Conservation (phyloP, 2,797 vertebrate species). For the Serranus cabrilla region DNA sequence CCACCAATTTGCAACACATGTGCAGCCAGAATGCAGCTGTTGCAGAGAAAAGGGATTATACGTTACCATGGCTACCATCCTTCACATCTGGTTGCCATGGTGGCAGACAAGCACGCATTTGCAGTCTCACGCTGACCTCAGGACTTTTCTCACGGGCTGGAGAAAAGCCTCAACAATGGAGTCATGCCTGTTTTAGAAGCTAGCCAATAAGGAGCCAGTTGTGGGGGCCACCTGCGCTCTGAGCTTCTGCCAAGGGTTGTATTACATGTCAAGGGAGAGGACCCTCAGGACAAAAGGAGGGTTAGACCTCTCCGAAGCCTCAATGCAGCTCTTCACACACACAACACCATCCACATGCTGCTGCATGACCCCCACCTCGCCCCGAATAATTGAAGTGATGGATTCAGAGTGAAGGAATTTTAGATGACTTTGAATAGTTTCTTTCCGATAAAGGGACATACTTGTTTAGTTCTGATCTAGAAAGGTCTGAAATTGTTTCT, state of each 20-base stretch:
- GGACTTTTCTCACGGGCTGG: conserved; percentile 83
- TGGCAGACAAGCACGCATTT: conserved; percentile 74
- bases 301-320: conserved; percentile 64
- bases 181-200: conserved; percentile 64
- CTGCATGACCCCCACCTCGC: conserved; percentile 47
- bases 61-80: conserved; percentile 71
- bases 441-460: conserved; percentile 61
- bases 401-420: conserved; percentile 53
- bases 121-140: conserved; percentile 80
- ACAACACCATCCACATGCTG: conserved; percentile 47
- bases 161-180: conserved; percentile 82
- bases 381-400: conserved; percentile 41
- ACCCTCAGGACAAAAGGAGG: conserved; percentile 72
- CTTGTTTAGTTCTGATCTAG: conserved; percentile 68
- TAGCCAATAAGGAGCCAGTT: conserved; percentile 71
- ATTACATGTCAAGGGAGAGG: conserved; percentile 73
- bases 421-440: conserved; percentile 55
- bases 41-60: conserved; percentile 53
- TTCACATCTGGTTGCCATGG: conserved; percentile 86
- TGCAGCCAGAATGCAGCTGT: conserved; percentile 61
- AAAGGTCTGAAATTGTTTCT: conserved; percentile 74
- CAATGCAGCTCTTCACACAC: conserved; percentile 68
- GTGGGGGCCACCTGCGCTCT: conserved; percentile 71
- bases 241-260: conserved; percentile 74
- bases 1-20: conserved; percentile 28